phyloP scores from a whole-genome alignment of 2,888 invertebrate genomes.

The Flexamia atlantica region DNA sequence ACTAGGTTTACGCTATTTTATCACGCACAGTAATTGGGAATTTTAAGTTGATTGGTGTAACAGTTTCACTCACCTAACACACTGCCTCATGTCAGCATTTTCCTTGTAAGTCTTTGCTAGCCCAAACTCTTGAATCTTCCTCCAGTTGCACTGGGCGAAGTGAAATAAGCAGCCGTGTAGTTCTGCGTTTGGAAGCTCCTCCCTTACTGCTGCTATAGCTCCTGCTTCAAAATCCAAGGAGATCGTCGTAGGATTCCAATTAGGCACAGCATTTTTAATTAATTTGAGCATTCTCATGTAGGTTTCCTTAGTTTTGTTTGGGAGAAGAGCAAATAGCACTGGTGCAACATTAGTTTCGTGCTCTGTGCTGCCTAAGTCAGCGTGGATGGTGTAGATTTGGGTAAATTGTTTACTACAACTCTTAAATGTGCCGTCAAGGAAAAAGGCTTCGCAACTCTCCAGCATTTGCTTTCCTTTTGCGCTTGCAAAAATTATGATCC shows the following conservation, averaged over 20 bases:
- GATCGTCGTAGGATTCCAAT: neutral
- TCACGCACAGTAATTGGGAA: too few species aligned
- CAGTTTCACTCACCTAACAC: neutral
- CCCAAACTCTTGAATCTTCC: constrained; percentile 3
- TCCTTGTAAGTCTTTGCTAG: neutral
- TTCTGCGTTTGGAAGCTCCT: neutral
- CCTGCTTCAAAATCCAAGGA: neutral
- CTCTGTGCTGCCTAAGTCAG: neutral
- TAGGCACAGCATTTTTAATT: neutral
- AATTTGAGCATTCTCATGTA: constrained; percentile 8
- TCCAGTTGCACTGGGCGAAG: neutral
- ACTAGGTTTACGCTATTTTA: too few species aligned
- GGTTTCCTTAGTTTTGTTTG: constrained; percentile 9
- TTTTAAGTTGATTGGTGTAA: too few species aligned
- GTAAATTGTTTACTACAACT: neutral
- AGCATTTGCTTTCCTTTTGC: neutral
- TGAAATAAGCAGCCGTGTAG: constrained; percentile 16
- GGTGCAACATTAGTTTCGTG: neutral
- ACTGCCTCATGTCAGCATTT: constrained; percentile 1
- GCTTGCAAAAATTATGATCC: neutral
- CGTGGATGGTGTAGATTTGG: neutral
- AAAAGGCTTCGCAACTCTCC: neutral
- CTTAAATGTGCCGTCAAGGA: neutral
- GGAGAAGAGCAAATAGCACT: neutral
- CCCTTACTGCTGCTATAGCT: neutral